These are phyloP conservation scores for Hiodon tergisus DNA, from an alignment of 2,113 vertebrate genomes.

Conservation along the genomic window DNA sequence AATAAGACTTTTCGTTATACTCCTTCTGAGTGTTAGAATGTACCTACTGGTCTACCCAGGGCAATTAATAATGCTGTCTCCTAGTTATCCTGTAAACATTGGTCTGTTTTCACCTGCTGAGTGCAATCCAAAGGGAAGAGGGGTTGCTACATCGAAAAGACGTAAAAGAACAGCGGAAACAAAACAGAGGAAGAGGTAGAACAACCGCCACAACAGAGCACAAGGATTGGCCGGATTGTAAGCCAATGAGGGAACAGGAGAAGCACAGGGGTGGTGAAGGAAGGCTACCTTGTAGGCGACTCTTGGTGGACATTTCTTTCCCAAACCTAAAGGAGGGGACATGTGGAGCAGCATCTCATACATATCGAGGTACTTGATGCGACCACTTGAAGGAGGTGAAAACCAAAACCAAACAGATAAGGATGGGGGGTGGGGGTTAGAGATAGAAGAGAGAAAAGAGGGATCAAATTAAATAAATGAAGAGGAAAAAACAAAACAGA, in stretches of 20 bases:
- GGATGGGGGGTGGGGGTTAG: slow-evolving; percentile 51
- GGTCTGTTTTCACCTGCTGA: neutral
- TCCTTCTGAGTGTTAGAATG: neutral
- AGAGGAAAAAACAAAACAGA: slow-evolving; percentile 61
- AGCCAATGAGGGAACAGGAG: slow-evolving; percentile 49
- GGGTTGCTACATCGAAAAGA: slow-evolving; percentile 42
- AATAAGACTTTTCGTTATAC: too few species aligned
- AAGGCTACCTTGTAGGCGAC: slow-evolving; percentile 97
- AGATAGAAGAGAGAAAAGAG: slow-evolving; percentile 42
- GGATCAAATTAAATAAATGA: slow-evolving; percentile 41
- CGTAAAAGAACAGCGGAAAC: slow-evolving; percentile 45
- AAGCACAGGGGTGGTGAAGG: slow-evolving; percentile 36
- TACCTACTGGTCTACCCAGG: neutral
- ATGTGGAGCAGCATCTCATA: slow-evolving; percentile 99
- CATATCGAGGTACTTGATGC: slow-evolving; percentile 99
- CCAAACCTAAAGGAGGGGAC: slow-evolving; percentile 97
- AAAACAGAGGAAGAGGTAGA: slow-evolving; percentile 25
- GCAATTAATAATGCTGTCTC: neutral
- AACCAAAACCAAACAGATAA: slow-evolving; percentile 43
- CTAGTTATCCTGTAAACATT: neutral
- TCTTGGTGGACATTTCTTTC: slow-evolving; percentile 97
- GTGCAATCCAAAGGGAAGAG: slow-evolving; percentile 2
- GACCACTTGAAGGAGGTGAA: slow-evolving; percentile 75
- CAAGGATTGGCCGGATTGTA: slow-evolving; percentile 51
- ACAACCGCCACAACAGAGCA: slow-evolving; percentile 52